Percentiles rank a stretch among this genome's conserved stretches.
phyloP scores from a whole-genome alignment of 1,140 invertebrate genomes.

The Drosophila sp. region DNA sequence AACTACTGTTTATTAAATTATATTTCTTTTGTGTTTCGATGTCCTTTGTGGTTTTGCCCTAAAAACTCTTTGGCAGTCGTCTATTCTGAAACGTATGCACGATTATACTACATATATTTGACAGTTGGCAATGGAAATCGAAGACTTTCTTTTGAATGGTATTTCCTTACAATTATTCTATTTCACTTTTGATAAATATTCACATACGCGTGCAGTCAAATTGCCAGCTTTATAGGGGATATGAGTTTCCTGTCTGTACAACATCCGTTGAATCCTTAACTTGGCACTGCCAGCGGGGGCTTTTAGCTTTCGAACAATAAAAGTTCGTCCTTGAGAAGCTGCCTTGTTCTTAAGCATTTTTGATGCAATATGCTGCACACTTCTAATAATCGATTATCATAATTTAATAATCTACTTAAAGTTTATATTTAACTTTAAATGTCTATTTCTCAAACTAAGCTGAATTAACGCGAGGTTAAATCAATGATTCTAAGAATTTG shows the following conservation, averaged over 20 bases:
- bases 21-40: conserved; percentile 32
- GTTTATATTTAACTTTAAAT: conserved; percentile 22
- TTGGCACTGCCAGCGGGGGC: conserved; percentile 9
- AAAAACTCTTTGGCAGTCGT: conserved; percentile 27
- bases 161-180: background rate
- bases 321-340: background rate
- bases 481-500: no score
- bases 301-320: background rate
- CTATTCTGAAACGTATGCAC: conserved; percentile 54
- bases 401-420: background rate
- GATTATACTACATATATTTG: conserved; percentile 48
- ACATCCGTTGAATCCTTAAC: conserved; percentile 2
- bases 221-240: background rate
- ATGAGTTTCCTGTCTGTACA: conserved; percentile 12
- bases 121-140: conserved; percentile 23
- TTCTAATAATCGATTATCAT: conserved; percentile 13
- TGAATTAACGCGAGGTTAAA: no score
- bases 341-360: conserved; percentile 1
- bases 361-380: conserved; percentile 5
- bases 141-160: background rate
- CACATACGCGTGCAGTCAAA: conserved; percentile 25
- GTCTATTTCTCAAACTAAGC: background rate
- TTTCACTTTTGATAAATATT: conserved; percentile 31
- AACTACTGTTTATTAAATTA: conserved; percentile 68
- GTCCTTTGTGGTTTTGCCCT: conserved; percentile 24